These are phyloP conservation scores for Apeltes quadracus DNA, from an alignment of 2,113 vertebrate genomes.

Conservation along the genomic window DNA sequence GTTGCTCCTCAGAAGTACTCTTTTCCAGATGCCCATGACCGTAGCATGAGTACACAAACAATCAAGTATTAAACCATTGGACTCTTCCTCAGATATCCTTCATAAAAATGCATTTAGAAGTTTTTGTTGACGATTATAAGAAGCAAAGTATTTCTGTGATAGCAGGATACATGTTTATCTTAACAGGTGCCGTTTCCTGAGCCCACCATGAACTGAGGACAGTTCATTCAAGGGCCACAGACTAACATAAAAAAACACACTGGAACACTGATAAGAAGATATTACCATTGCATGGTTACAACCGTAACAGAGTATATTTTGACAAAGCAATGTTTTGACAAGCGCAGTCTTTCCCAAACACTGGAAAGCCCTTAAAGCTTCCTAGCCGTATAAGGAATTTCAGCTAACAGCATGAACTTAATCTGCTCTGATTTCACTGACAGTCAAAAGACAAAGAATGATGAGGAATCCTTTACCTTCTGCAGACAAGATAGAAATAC, in stretches of 20 bases:
- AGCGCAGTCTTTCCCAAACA: conserved; percentile 35
- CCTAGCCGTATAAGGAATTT: conserved; percentile 31
- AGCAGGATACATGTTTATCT: neutral
- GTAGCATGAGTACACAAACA: neutral
- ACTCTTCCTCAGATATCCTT: neutral
- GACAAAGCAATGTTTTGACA: conserved; percentile 44
- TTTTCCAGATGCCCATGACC: neutral
- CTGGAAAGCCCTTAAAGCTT: conserved; percentile 10
- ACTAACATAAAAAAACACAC: neutral
- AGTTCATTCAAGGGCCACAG: conserved; percentile 20
- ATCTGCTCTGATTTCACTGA: conserved; percentile 14
- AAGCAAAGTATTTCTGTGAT: neutral
- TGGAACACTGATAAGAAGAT: conserved; percentile 4
- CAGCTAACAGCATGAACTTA: conserved; percentile 1
- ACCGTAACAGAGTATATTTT: conserved; percentile 21
- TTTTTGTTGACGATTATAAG: neutral
- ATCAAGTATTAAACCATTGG: neutral
- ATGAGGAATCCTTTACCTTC: neutral
- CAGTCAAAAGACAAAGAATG: neutral
- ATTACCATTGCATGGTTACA: neutral
- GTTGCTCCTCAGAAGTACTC: neutral
- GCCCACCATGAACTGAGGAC: neutral
- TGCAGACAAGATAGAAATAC: neutral
- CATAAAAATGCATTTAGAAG: neutral
- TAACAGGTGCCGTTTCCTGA: conserved; percentile 3